A percentile compares a stretch with the other conserved stretches of the same genome.
phyloP scores from a whole-genome alignment of 1,140 invertebrate species.

The Drosophila nannoptera region DNA sequence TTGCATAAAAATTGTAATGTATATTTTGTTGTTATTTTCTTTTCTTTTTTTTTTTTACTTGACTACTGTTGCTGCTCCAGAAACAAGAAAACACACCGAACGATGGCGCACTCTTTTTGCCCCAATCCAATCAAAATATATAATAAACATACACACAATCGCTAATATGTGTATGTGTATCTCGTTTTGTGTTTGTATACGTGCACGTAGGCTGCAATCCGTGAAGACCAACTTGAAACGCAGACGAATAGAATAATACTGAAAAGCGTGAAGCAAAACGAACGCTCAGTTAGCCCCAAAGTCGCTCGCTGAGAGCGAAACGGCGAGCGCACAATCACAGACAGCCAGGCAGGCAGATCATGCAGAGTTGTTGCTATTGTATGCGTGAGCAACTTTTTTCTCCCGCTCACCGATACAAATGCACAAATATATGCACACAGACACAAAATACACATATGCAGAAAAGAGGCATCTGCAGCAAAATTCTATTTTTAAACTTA shows the following conservation, averaged over 20 bases:
- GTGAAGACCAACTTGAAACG: conserved; percentile 64
- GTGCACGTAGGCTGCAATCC: conserved; percentile 48
- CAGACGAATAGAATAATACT: conserved; percentile 75
- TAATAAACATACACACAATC: conserved; percentile 61
- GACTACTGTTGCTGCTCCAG: conserved; percentile 26
- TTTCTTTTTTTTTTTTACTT: conserved; percentile 41
- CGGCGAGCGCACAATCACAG: conserved; percentile 51
- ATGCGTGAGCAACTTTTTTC: conserved; percentile 50
- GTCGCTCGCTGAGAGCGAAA: conserved; percentile 37
- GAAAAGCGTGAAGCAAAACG: conserved; percentile 49
- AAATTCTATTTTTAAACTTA: conserved; percentile 76
- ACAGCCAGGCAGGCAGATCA: conserved; percentile 45
- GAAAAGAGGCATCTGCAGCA: conserved; percentile 71
- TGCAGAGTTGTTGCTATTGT: conserved; percentile 34
- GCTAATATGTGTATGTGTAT: conserved; percentile 38
- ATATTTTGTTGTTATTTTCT: conserved; percentile 14
- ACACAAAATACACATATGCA: conserved; percentile 42
- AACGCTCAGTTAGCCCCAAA: conserved; percentile 43
- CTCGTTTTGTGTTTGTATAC: conserved; percentile 47
- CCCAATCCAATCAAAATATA: conserved; percentile 71
- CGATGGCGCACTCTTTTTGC: conserved; percentile 58
- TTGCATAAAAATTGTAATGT: conserved; percentile 45
- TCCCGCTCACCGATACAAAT: conserved; percentile 27
- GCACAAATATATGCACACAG: conserved; percentile 1
- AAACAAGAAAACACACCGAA: conserved; percentile 46